phyloP scores from a whole-genome alignment of 2,888 invertebrate species.

The Chesias legatella region DNA sequence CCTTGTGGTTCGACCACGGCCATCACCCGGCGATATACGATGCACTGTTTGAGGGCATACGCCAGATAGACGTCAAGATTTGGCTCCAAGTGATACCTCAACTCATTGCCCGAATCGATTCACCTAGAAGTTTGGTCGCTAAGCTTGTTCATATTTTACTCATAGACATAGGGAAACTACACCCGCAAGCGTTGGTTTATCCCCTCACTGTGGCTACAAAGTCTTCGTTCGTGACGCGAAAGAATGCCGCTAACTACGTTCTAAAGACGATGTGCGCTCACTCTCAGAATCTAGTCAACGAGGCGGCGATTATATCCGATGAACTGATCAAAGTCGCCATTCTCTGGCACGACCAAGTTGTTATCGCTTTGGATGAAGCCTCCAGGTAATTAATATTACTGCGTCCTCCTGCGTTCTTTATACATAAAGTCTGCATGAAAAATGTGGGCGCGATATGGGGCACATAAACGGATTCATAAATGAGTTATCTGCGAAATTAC shows the following conservation, averaged over 20 bases:
- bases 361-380: conserved; percentile 93
- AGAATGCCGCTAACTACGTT: conserved; percentile 95
- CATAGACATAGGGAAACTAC: conserved; percentile 97
- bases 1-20: conserved; percentile 99
- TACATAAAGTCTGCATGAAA: too few species aligned
- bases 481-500: too few species aligned
- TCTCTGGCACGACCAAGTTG: conserved; percentile 97
- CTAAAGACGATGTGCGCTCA: conserved; percentile 97
- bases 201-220: conserved; percentile 98
- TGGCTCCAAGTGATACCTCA: conserved; percentile 99
- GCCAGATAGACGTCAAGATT: conserved; percentile 96
- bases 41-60: conserved; percentile 94
- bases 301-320: conserved; percentile 96
- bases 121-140: conserved; percentile 92
- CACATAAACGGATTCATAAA: too few species aligned
- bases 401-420: too few species aligned
- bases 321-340: conserved; percentile 98
- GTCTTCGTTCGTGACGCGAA: conserved; percentile 90
- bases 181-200: conserved; percentile 98
- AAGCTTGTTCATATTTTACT: conserved; percentile 95
- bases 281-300: conserved; percentile 93
- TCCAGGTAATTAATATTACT: conserved; percentile 73
- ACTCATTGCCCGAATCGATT: conserved; percentile 98
- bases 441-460: too few species aligned
- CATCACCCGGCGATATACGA: conserved; percentile 96